Percentiles rank a stretch among this genome's conserved stretches.
These are phyloP conservation scores for Athetis lepigone DNA, from an alignment of 2,888 invertebrate genomes.

Conservation along the genomic window DNA sequence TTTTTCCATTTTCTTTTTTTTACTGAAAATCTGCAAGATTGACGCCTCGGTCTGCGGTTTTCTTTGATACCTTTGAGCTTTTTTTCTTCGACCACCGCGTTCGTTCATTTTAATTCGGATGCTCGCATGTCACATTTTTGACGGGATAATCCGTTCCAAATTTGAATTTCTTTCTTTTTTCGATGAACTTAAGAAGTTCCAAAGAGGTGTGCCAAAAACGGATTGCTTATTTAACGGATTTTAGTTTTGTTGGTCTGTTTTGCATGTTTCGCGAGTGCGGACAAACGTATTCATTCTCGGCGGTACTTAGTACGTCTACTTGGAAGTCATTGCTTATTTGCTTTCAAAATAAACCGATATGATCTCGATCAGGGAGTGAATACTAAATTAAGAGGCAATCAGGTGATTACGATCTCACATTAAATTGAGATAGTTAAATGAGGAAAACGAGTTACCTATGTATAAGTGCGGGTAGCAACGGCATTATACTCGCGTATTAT, in stretches of 20 bases:
- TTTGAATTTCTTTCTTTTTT: constrained; percentile 49
- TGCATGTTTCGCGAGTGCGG: constrained; percentile 31
- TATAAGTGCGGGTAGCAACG: constrained; percentile 34
- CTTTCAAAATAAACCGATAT: constrained; percentile 58
- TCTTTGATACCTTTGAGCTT: constrained; percentile 72
- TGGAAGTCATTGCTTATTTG: constrained; percentile 50
- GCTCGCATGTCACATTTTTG: constrained; percentile 80
- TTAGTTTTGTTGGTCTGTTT: constrained; percentile 40
- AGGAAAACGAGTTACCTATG: constrained; percentile 33
- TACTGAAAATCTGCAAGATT: constrained; percentile 84
- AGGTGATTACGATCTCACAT: constrained; percentile 55
- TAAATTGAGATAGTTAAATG: constrained; percentile 56
- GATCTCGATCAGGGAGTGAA: constrained; percentile 52
- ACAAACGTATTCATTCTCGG: constrained; percentile 43
- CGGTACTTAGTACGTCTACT: constrained; percentile 47
- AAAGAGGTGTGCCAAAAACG: constrained; percentile 53
- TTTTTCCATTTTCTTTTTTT: constrained; percentile 79
- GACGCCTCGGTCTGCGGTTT: constrained; percentile 77
- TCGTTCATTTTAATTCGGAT: constrained; percentile 73
- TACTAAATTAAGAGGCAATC: constrained; percentile 51
- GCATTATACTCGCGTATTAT: constrained; percentile 12
- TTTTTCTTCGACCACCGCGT: constrained; percentile 71
- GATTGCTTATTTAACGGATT: constrained; percentile 45
- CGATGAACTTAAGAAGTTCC: constrained; percentile 48
- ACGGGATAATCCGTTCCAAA: constrained; percentile 78